These are phyloP conservation scores for Helleia helle DNA, from an alignment of 2,888 invertebrate genomes.

Conservation along the genomic window DNA sequence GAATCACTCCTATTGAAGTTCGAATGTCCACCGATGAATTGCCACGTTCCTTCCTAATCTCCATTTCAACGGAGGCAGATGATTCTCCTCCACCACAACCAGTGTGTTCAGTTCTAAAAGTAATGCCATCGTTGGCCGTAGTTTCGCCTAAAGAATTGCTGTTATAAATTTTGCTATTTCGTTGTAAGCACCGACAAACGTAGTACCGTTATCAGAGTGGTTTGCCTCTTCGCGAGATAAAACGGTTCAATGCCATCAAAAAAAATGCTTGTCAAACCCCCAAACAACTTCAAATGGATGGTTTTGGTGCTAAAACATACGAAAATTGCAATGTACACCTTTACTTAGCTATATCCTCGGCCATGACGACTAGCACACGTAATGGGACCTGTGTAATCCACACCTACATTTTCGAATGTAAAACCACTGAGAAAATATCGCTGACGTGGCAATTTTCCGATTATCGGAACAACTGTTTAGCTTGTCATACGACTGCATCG, in stretches of 20 bases:
- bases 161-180: too few species aligned
- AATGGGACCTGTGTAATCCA: slow-evolving; percentile 23
- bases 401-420: slow-evolving; percentile 17
- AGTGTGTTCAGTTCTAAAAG: background rate
- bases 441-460: slow-evolving; percentile 22
- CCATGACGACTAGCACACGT: slow-evolving; percentile 14
- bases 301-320: background rate
- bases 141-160: background rate
- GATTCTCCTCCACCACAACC: background rate
- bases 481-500: slow-evolving; percentile 12
- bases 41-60: background rate
- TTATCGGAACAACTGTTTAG: slow-evolving; percentile 13
- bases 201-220: background rate
- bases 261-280: background rate
- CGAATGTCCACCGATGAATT: background rate
- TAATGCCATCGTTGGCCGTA: background rate
- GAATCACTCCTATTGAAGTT: background rate
- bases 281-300: background rate
- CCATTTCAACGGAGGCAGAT: background rate
- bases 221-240: background rate
- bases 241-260: too few species aligned
- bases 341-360: slow-evolving; percentile 21
- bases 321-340: background rate
- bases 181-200: background rate
- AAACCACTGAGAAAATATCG: slow-evolving; percentile 16